These are phyloP conservation scores for Apotomis betuletana DNA, from an alignment of 2,888 invertebrate genomes.

Conservation along the genomic window DNA sequence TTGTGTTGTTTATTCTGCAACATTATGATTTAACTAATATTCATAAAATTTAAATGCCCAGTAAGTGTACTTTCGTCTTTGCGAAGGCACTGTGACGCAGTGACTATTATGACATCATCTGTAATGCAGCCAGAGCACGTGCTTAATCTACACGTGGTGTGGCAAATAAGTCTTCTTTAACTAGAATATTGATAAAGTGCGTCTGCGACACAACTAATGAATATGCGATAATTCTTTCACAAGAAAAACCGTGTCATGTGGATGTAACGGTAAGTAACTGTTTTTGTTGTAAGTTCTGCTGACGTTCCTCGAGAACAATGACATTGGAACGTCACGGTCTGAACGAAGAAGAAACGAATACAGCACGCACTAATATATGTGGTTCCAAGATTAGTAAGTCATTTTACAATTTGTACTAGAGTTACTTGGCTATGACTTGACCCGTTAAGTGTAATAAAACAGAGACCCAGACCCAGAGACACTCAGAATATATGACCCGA, in stretches of 20 bases:
- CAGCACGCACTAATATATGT: not conserved
- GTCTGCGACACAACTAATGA: not conserved
- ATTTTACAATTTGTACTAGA: too few species aligned
- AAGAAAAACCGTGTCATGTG: not conserved
- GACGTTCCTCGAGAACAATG: not conserved
- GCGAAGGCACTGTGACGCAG: constrained; percentile 8
- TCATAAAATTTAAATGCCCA: not conserved
- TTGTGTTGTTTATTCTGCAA: too few species aligned
- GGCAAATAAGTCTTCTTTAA: not conserved
- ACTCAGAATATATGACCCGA: too few species aligned
- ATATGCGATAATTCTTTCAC: not conserved
- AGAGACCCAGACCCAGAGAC: too few species aligned
- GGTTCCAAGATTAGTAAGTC: not conserved
- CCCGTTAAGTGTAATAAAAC: too few species aligned
- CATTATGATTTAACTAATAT: too few species aligned
- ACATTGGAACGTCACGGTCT: not conserved
- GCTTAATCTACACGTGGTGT: constrained; percentile 9
- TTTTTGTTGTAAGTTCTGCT: not conserved
- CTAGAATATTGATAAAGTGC: not conserved
- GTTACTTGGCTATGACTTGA: too few species aligned
- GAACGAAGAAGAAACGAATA: not conserved
- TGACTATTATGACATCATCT: not conserved
- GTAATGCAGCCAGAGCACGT: not conserved
- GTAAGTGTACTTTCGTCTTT: not conserved
- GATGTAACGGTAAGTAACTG: not conserved